Evolutionary conservation across 2,797 vertebrate species (phyloP).

Genomic region (Tenualosa ilisha): DNA sequence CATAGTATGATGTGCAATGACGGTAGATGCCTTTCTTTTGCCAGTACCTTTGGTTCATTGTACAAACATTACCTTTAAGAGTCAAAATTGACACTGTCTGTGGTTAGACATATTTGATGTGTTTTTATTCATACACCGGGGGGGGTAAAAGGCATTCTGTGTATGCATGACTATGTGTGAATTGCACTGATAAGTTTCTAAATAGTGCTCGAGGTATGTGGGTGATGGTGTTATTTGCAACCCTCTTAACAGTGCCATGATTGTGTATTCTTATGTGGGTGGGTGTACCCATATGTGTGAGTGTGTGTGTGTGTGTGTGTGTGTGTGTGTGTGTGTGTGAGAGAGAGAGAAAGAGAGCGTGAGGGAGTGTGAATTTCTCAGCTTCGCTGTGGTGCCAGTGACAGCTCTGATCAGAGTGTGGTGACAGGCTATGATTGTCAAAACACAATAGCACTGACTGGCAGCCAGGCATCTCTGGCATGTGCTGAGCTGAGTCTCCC

Average conservation of each 20-base stretch:
- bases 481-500: constrained; percentile 56
- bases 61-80: constrained; percentile 15
- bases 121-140: constrained; percentile 53
- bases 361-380: constrained; percentile 52
- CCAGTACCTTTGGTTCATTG: too few relatives aligned
- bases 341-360: background rate
- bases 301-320: background rate
- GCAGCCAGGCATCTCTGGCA: constrained; percentile 69
- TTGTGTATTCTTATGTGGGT: background rate
- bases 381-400: constrained; percentile 71
- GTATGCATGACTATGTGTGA: constrained; percentile 65
- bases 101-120: constrained; percentile 72
- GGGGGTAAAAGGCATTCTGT: constrained; percentile 45
- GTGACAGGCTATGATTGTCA: constrained; percentile 84
- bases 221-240: constrained; percentile 65
- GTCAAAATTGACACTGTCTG: constrained; percentile 60
- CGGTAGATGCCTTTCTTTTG: too few relatives aligned
- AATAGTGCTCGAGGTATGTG: constrained; percentile 52
- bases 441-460: constrained; percentile 76
- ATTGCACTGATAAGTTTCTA: constrained; percentile 74
- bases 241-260: background rate
- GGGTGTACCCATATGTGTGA: background rate
- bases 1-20: background rate
- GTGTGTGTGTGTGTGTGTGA: background rate
- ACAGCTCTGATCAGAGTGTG: constrained; percentile 82